These are phyloP conservation scores for Lepidurus couesii DNA, from an alignment of 1,140 invertebrate species.

Conservation along the genomic window DNA sequence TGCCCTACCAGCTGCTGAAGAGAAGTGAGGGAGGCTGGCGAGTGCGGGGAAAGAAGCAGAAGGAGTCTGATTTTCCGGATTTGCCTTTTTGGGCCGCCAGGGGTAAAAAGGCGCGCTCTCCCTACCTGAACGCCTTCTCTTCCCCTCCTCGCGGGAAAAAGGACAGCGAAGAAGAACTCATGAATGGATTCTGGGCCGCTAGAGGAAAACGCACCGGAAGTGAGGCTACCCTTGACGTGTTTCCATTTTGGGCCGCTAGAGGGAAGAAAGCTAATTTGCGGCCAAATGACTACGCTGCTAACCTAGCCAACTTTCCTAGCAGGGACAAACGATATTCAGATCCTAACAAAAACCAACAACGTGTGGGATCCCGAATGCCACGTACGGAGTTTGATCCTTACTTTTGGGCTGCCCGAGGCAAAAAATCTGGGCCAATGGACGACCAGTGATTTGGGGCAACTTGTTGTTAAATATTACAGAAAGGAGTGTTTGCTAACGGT, in stretches of 20 bases:
- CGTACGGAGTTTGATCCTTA: neutral
- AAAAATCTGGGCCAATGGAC: no score
- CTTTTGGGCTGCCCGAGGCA: neutral
- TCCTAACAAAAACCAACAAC: neutral
- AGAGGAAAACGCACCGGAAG: slow-evolving; percentile 38
- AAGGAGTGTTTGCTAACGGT: no score
- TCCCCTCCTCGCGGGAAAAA: neutral
- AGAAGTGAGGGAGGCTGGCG: neutral
- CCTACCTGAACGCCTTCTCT: neutral
- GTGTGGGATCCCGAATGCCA: neutral
- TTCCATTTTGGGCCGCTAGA: slow-evolving; percentile 41
- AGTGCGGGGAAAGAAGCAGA: neutral
- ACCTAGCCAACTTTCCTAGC: neutral
- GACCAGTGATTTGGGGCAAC: no score
- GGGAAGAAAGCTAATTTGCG: slow-evolving; percentile 40
- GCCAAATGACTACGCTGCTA: neutral
- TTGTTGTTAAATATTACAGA: no score
- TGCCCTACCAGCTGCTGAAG: neutral
- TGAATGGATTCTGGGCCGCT: slow-evolving; percentile 25
- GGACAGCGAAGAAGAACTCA: slow-evolving; percentile 20
- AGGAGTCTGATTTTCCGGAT: neutral
- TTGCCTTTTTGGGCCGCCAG: slow-evolving; percentile 41
- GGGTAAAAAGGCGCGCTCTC: slow-evolving; percentile 39
- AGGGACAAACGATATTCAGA: neutral
- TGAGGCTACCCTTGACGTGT: slow-evolving; percentile 33